Base-by-base conservation (phyloP, 35 echinoderm and acorn worm species). In the Ophiothrix spiculata region DNA sequence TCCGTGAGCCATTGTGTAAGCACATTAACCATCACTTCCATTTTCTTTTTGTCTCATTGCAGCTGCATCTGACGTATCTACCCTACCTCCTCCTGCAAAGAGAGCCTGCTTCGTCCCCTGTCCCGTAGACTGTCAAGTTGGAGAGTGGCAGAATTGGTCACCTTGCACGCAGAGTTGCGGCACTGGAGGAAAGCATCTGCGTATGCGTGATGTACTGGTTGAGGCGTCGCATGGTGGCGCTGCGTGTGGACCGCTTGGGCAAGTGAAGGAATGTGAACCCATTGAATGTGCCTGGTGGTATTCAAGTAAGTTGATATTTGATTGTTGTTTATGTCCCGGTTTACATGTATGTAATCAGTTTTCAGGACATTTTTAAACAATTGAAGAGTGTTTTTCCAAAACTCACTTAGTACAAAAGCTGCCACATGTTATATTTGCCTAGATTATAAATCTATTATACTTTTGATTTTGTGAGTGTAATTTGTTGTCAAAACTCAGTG, bases 271-370 rank as follows among this genome's bases (percentile, higher is more conserved):
- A 19, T 98, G 95, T 41, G 88, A 93, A 74, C 36, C 74, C 32
- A 89, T 98, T 8, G 89, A 98, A 38, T 98, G 95, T 82, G 80
- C 91, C 37, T 94, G 95, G 91, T 98, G 91, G 91, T 79, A 92
- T 75, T 86, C 86, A 74, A 89, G 95, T 98, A 82, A 85, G 89
- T 40, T 0, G 17, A 34, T 37, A 35, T 31, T 76, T 76, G 8
- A 29, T 13, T 8, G 25, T 10, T 28, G n/a, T 63, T 63, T 15
- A 63, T 63, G n/a, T 15, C 56, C 14, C 14, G n/a, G 56, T 15
- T 63, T 14, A 15, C n/a, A 15, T 63, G 14, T 63, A 63, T 63
- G 14, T 28, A 63, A 14, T 63, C 56, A 63, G 14, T 63, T 14
- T 63, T 63, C 14, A 63, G n/a, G n/a, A 63, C n/a, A 14, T 28